A percentile compares a stretch with the other conserved stretches of the same genome.
These are phyloP conservation scores for Momotus momota DNA, from an alignment of 2,797 vertebrate genomes.

Conservation along the genomic window DNA sequence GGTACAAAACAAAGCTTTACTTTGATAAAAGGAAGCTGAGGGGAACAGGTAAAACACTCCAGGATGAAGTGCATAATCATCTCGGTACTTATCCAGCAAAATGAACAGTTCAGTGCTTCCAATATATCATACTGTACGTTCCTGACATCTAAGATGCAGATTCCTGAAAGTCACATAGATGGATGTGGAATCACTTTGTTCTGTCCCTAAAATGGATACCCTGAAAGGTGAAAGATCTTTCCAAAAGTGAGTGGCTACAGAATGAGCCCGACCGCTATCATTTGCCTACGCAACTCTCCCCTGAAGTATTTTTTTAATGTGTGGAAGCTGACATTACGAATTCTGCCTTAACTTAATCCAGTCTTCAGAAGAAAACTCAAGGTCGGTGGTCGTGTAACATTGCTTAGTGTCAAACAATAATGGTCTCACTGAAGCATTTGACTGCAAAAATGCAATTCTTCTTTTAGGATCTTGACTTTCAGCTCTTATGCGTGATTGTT, in stretches of 20 bases:
- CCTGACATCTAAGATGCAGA: neutral
- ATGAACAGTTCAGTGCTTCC: neutral
- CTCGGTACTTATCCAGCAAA: neutral
- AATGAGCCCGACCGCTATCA: neutral
- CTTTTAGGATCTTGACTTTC: neutral
- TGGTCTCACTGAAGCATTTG: neutral
- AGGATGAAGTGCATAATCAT: neutral
- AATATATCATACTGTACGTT: neutral
- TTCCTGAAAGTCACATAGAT: neutral
- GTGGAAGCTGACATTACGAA: neutral
- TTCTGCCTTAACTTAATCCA: neutral
- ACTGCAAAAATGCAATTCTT: neutral
- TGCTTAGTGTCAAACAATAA: neutral
- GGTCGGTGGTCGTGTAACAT: neutral
- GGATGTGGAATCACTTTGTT: neutral
- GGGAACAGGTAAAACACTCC: neutral
- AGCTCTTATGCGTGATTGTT: neutral
- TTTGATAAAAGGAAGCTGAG: neutral
- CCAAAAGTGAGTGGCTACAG: neutral
- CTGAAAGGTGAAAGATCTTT: neutral
- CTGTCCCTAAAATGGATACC: neutral
- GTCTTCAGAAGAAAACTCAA: neutral
- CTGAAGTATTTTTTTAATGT: neutral
- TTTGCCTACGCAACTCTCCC: neutral
- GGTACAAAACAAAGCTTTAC: neutral